Evolutionary conservation across 2,888 invertebrate species (phyloP), one percentile per base, ranked within the genome.

Genomic region (Amphimallon solstitiale): DNA sequence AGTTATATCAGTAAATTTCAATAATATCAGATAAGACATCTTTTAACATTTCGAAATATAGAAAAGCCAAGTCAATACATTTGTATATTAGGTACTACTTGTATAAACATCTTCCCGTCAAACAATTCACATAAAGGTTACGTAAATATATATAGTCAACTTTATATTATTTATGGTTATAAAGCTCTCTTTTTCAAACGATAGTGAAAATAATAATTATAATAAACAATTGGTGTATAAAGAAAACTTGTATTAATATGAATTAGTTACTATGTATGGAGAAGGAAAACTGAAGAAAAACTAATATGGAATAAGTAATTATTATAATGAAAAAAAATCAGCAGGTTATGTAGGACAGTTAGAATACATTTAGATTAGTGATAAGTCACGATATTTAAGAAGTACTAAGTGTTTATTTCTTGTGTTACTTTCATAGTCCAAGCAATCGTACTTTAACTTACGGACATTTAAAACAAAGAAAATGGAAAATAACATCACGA

Each of bases 381-480:
- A 62, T 67, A 67, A 67, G 63, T 67, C 67, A 67, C 63, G 49
- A 62, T 67, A 67, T 67, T 63, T 67, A 67, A 63, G 63, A 59
- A 63, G 48, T 67, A 66, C 40, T 66, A 63, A 63, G 67, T 67
- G 67, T 67, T 67, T 63, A 62, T 67, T 67, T 59, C 48, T 67
- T 63, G 67, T 46, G 59, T 67, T 67, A 67, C 54, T 67, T 62
- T 62, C 54, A 59, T 67, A 54, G 62, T 63, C 59, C 35, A 61
- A 61, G 62, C 62, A 64, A 40, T 54, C 48, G 64, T 64, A 64
- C 64, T 56, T 64, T 64, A 64, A 64, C 52, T 64, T 59, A 43
- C 56, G 56, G 56, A 64, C 64, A 64, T 64, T 49, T 46, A 67
- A 63, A 56, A 37, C 19, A 52, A 65, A 52, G 43, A 43, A 52